phyloP scores from a whole-genome alignment of 2,113 vertebrate species.

The Erinaceus europaeus region DNA sequence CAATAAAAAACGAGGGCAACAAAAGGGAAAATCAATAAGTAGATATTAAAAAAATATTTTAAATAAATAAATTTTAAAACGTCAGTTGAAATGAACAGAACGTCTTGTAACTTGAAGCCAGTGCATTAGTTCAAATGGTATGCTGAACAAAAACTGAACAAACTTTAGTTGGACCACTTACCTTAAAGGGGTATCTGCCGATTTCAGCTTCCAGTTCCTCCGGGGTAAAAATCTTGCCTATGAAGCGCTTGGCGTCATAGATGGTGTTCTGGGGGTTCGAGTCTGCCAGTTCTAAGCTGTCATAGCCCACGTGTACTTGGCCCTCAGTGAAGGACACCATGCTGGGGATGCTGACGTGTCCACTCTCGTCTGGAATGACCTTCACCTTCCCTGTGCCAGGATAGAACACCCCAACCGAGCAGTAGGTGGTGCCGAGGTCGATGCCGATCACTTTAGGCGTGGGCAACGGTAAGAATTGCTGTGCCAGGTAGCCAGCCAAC shows the following conservation, averaged over 20 bases:
- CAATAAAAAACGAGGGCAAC: no score
- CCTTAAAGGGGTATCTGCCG: constrained; percentile 95
- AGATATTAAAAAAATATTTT: no score
- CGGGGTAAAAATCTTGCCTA: constrained; percentile 91
- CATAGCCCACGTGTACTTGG: constrained; percentile 87
- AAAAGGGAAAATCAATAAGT: no score
- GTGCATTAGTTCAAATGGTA: not conserved
- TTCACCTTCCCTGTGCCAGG: constrained; percentile 91
- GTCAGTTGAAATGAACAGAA: no score
- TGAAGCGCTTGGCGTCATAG: constrained; percentile 97
- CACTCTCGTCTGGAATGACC: constrained; percentile 90
- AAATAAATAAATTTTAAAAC: no score
- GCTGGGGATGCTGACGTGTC: constrained; percentile 92
- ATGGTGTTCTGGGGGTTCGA: constrained; percentile 92
- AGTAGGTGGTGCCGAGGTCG: constrained; percentile 97
- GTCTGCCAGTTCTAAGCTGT: constrained; percentile 91
- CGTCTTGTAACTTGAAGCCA: not conserved
- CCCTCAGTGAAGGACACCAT: constrained; percentile 90
- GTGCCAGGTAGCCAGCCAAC: constrained; percentile 94
- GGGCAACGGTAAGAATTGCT: constrained; percentile 95
- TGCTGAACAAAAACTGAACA: not conserved
- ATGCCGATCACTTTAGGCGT: constrained; percentile 94
- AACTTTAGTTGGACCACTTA: constrained; percentile 67
- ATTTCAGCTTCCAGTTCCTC: constrained; percentile 88
- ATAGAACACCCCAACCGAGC: constrained; percentile 95